Evolutionary conservation across 1,140 invertebrate species (phyloP).

Genomic region (Drosophila pruinosa): DNA sequence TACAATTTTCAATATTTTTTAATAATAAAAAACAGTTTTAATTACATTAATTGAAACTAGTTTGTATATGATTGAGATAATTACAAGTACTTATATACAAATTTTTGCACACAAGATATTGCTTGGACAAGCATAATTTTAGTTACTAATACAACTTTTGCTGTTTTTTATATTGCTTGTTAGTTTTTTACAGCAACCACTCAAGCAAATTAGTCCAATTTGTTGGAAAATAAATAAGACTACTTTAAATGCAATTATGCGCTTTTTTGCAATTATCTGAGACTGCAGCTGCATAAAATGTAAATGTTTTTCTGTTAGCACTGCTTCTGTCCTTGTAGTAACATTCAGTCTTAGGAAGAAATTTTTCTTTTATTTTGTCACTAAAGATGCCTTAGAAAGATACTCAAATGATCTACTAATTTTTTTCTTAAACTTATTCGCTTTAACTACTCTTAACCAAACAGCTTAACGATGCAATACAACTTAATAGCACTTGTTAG

Average conservation of each 20-base stretch:
- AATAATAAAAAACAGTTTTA: too few species aligned
- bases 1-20: too few species aligned
- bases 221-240: not conserved
- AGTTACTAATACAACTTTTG: too few species aligned
- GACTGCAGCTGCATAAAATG: not conserved
- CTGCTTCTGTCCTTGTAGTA: not conserved
- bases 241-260: not conserved
- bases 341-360: not conserved
- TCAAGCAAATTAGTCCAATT: not conserved
- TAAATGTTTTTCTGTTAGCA: not conserved
- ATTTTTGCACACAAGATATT: too few species aligned
- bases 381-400: not conserved
- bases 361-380: not conserved
- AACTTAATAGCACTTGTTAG: too few species aligned
- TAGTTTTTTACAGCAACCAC: not conserved
- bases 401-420: not conserved
- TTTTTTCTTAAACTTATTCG: not conserved
- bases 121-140: too few species aligned
- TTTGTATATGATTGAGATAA: too few species aligned
- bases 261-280: not conserved
- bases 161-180: not conserved
- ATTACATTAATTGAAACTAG: too few species aligned
- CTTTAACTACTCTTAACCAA: too few species aligned
- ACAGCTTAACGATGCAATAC: too few species aligned
- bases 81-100: too few species aligned